These are phyloP conservation scores for Neoarius graeffei DNA, from an alignment of 2,113 vertebrate genomes.

Conservation along the genomic window DNA sequence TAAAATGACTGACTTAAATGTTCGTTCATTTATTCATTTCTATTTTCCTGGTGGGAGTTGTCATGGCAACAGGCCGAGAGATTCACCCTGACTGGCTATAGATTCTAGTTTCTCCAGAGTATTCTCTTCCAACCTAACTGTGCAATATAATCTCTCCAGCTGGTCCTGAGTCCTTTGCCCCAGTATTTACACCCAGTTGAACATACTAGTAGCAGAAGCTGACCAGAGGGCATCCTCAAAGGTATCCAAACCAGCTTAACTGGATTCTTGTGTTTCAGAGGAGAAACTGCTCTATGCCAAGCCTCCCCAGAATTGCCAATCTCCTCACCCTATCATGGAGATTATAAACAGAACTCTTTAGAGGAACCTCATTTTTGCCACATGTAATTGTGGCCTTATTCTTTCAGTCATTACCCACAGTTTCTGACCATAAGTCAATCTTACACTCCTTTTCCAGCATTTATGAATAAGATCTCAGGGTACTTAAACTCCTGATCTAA, in stretches of 20 bases:
- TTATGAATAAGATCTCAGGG: background rate
- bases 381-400: background rate
- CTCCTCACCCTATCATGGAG: background rate
- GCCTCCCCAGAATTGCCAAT: background rate
- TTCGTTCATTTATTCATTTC: background rate
- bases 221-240: background rate
- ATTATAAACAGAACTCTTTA: background rate
- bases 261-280: background rate
- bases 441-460: background rate
- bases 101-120: background rate
- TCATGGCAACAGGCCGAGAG: background rate
- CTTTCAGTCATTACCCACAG: background rate
- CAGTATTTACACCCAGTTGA: background rate
- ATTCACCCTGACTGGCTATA: background rate
- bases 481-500: background rate
- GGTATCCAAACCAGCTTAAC: background rate
- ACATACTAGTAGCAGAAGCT: background rate
- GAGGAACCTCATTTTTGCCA: background rate
- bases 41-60: background rate
- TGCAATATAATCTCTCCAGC: background rate
- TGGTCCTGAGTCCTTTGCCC: background rate
- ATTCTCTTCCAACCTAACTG: background rate
- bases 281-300: background rate
- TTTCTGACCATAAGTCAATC: background rate
- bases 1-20: background rate